Evolutionary conservation across 2,888 invertebrate species (phyloP), one percentile per base, ranked within the genome.

Genomic region (Electrophaes corylata): DNA sequence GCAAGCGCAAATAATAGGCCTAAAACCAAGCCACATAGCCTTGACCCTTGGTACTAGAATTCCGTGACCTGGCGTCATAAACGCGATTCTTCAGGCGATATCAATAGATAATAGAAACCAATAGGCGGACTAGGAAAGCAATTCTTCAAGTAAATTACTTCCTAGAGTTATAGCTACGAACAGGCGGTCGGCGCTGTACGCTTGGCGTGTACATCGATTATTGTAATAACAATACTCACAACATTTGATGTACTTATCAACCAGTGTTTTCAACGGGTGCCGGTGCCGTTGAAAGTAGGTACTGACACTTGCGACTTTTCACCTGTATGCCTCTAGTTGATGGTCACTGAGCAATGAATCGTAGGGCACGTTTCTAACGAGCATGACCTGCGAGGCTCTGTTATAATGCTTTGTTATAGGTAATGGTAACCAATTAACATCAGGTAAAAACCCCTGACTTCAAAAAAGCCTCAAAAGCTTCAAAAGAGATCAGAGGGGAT

Each of bases 41-140:
- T 51, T 57, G 51, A 51, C 51, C 53, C 41, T 33, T 18, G 5
- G 20, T 2, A 0, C 18, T 40, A 51, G 46, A 50, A 40, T 57
- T 47, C 23, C 57, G 57, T 58, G 57, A 53, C 44, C 39, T 48
- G 48, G n/a, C 39, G 39, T 12, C 52, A 26, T 58, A 33, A 53
- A 51, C 5, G n/a, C 49, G 18, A 23, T 29, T 20, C 45, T 40
- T 53, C 46, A 19, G 26, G 10, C 35, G 10, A 20, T 54, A 33
- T 33, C 40, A 54, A 54, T 54, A 33, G 41, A 33, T 41, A 29
- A 53, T 45, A 39, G 44, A 26, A 37, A 16, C 37, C 16, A 11
- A 29, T 26, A 18, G 8, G 19, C n/a, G 16, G 47, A 33, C 26
- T 33, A 6, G 14, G 10, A 54, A 4, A 41, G 33, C 2, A 19